Evolutionary conservation across 2,888 invertebrate species (phyloP), one percentile per base, ranked within the genome.

Genomic region (Rotaria socialis): DNA sequence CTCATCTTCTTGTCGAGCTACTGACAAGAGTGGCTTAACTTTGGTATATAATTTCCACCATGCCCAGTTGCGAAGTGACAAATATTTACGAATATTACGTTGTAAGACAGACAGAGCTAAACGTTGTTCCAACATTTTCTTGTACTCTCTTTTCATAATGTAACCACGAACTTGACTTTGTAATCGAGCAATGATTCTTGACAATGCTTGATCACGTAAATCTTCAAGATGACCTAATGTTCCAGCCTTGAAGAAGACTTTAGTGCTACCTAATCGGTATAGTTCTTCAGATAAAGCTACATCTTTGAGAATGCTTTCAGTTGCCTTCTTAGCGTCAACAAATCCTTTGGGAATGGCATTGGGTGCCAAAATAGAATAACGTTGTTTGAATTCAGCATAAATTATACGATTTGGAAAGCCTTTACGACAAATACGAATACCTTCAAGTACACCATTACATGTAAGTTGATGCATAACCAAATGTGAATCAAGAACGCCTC

Each of bases 241-340:
- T 94, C 99, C 99, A 90, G 99, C 98, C 91, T 98, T 96, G 96
- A 99, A 99, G 96, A 99, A 99, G 94, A 97, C 97, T 95, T 99
- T 99, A 89, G 97, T 99, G 92, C 96, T 95, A 92, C 99, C 99
- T 92, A 97, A 94, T 93, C 96, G 94, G 94, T 96, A 99, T 92
- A 94, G 94, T 92, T 97, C 97, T 89, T 95, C 94, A 93, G 96
- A 96, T 92, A 99, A 94, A 91, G 93, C 94, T 50, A 92, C 91
- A 24, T 87, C 87, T 85, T 90, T 89, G 88, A 92, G 93, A 80
- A 91, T 90, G 88, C 91, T 90, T 86, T 90, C 91, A 89, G 96
- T 95, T 88, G 95, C 94, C 91, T 94, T 91, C 89, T 92, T 92
- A 87, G 92, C 92, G 88, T 92, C 92, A 86, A 91, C 92, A 88